Evolutionary conservation across 2,888 invertebrate species (phyloP), one percentile per base, ranked within the genome.

Genomic region (Cordylochernes scorpioides): DNA sequence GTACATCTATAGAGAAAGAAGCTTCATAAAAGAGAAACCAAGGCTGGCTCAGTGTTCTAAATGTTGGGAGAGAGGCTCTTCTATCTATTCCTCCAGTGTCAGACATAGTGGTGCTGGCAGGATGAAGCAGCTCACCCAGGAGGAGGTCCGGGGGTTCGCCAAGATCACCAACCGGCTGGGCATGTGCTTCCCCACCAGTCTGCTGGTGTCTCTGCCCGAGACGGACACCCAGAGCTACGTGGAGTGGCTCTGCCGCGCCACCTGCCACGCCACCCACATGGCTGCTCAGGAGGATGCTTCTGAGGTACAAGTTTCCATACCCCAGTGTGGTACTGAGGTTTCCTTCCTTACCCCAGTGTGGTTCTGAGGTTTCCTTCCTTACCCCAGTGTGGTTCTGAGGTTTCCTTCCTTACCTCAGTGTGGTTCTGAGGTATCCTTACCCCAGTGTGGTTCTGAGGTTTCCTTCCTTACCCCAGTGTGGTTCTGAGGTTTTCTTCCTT

Each of bases 141-240:
- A 63, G 35, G 73, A 73, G 52, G 64, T 67, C 3, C 53, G 68
- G 31, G 68, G 68, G 3, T 58, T 72, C 27, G 65, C 70, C 17
- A 63, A 62, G 44, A 64, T 70, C 26, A 59, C 70, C 27, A 59
- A 62, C 36, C 67, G 67, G 45, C 47, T 71, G 13, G 54, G 64
- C 17, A 52, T 62, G 33, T 62, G 63, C 52, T 65, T 63, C 47
- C 57, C 62, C 28, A 48, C 56, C 17, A 42, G 52, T 8, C 53
- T 60, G 44, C 45, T 65, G 41, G 45, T 49, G 15, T 50, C 52
- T 19, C 43, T 69, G 28, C 49, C 54, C 2, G 33, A 44, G 46
- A 31, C 32, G 5, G 19, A 31, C n/a, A 6, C 35, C 8, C 34
- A 35, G 21, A 33, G 30, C 4, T 37, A 37, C 18, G 21, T 37